These are phyloP conservation scores for Panonychus citri DNA, from an alignment of 1,140 invertebrate species.

Conservation along the genomic window DNA sequence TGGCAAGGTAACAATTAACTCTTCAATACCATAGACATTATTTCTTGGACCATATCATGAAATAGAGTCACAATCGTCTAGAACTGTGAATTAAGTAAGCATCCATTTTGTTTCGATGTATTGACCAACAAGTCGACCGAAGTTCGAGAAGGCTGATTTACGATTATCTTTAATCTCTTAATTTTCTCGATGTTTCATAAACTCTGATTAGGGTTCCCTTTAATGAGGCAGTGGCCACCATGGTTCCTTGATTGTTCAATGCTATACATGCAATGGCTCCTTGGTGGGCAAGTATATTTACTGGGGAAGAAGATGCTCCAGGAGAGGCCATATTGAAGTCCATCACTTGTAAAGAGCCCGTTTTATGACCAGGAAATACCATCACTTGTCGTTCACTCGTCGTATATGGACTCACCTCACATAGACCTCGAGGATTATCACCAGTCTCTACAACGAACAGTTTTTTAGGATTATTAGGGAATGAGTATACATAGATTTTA, in stretches of 20 bases:
- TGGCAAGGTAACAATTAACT: background rate
- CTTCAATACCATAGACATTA: slow-evolving; percentile 43
- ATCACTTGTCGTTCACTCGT: slow-evolving; percentile 45
- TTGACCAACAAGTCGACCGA: slow-evolving; percentile 40
- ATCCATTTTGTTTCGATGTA: slow-evolving; percentile 60
- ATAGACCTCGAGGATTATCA: slow-evolving; percentile 46
- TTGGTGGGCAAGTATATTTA: slow-evolving; percentile 56
- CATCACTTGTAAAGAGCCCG: slow-evolving; percentile 29
- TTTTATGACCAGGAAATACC: slow-evolving; percentile 55
- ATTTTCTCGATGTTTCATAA: slow-evolving; percentile 42
- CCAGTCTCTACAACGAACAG: slow-evolving; percentile 49
- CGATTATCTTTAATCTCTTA: slow-evolving; percentile 37
- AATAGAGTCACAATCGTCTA: slow-evolving; percentile 56
- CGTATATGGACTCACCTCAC: slow-evolving; percentile 47
- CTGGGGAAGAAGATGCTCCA: slow-evolving; percentile 42
- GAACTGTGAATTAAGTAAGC: slow-evolving; percentile 52
- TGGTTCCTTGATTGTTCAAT: slow-evolving; percentile 50
- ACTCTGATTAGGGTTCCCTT: slow-evolving; percentile 61
- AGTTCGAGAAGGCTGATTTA: slow-evolving; percentile 39
- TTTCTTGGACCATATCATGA: slow-evolving; percentile 52
- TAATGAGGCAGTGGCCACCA: slow-evolving; percentile 56
- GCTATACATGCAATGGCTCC: slow-evolving; percentile 59
- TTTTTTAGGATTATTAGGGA: slow-evolving; percentile 39
- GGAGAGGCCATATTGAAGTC: slow-evolving; percentile 41
- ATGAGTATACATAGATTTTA: slow-evolving; percentile 58